Evolutionary conservation across 1,140 invertebrate species (phyloP).

Genomic region (Drosophila setifemur): DNA sequence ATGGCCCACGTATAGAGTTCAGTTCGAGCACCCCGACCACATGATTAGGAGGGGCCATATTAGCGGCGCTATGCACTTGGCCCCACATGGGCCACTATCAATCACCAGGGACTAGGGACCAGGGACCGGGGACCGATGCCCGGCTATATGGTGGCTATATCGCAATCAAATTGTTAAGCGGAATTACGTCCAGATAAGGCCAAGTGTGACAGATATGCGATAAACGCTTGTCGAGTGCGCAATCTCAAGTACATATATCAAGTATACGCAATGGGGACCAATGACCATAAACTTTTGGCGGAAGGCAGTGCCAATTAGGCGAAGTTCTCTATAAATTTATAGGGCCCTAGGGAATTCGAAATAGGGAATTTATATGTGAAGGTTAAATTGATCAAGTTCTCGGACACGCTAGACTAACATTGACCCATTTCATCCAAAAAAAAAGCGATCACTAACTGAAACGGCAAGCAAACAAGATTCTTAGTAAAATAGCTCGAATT

Average conservation of each 20-base stretch:
- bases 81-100: background rate
- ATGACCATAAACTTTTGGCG: slow-evolving; percentile 29
- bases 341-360: too few species aligned
- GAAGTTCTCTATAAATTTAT: background rate
- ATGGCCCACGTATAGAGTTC: background rate
- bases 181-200: slow-evolving; percentile 53
- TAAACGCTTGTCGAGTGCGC: slow-evolving; percentile 41
- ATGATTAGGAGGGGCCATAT: slow-evolving; percentile 24
- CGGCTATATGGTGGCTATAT: slow-evolving; percentile 35
- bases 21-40: background rate
- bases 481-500: slow-evolving; percentile 1
- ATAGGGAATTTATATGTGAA: slow-evolving; percentile 4
- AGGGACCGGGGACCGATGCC: slow-evolving; percentile 7
- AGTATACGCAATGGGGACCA: background rate
- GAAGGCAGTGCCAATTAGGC: slow-evolving; percentile 11
- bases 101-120: slow-evolving; percentile 2
- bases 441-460: slow-evolving; percentile 33
- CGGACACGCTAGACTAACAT: slow-evolving; percentile 37
- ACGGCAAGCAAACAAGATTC: slow-evolving; percentile 23
- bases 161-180: slow-evolving; percentile 58
- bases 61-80: slow-evolving; percentile 40
- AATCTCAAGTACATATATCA: slow-evolving; percentile 28
- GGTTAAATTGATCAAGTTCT: slow-evolving; percentile 42
- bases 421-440: slow-evolving; percentile 36
- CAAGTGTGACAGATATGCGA: slow-evolving; percentile 51